phyloP scores from a whole-genome alignment of 2,113 vertebrate species.

The Coryphaenoides rupestris region DNA sequence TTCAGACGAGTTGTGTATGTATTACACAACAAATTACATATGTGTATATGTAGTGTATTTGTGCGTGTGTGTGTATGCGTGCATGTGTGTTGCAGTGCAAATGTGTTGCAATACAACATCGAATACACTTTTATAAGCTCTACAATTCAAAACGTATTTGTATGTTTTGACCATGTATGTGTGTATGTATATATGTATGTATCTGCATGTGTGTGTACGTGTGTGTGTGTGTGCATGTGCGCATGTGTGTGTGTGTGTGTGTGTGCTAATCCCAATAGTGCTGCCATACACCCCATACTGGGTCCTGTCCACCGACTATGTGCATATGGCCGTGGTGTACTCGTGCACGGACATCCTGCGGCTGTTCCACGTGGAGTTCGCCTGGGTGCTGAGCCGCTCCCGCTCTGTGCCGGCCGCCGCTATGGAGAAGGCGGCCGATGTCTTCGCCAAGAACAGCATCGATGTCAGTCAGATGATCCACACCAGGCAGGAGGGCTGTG shows the following conservation, averaged over 20 bases:
- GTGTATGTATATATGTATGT: background rate
- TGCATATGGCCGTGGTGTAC: slow-evolving; percentile 81
- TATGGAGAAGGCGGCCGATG: slow-evolving; percentile 70
- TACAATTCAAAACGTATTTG: no score
- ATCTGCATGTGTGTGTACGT: background rate
- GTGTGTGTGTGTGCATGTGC: background rate
- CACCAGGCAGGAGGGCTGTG: slow-evolving; percentile 81
- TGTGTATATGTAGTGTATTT: no score
- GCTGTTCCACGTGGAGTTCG: slow-evolving; percentile 84
- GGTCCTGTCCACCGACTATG: slow-evolving; percentile 88
- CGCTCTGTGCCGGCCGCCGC: slow-evolving; percentile 76
- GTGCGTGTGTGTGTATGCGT: no score
- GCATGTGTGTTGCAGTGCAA: no score
- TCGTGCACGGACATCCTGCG: slow-evolving; percentile 84
- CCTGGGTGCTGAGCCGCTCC: slow-evolving; percentile 84
- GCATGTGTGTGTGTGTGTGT: background rate
- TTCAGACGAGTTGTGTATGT: no score
- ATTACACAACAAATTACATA: no score
- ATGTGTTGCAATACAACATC: no score
- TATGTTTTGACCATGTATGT: background rate
- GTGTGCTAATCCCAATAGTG: slow-evolving; percentile 62
- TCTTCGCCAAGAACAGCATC: slow-evolving; percentile 79
- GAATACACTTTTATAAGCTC: no score
- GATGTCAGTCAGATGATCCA: slow-evolving; percentile 76
- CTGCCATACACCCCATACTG: slow-evolving; percentile 85